A percentile compares a stretch with the other conserved stretches of the same genome.
phyloP scores from a whole-genome alignment of 2,113 vertebrate species.

The Ranitomeya imitator region DNA sequence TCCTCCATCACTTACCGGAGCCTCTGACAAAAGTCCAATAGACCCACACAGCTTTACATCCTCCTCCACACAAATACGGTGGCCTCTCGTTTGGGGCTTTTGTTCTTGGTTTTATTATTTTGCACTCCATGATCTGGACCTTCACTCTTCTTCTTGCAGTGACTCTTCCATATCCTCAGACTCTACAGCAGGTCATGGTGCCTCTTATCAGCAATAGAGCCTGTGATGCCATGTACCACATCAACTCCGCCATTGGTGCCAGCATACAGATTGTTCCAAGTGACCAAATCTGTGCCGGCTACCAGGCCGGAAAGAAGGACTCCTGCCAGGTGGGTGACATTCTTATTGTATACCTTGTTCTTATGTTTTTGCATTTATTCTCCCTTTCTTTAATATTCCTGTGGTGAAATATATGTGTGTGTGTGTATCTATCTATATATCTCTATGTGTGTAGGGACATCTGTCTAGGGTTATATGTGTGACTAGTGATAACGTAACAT shows the following conservation, averaged over 20 bases:
- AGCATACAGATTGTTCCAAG: slow-evolving; percentile 26
- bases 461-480: no score
- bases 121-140: background rate
- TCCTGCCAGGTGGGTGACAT: slow-evolving; percentile 58
- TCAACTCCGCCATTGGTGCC: slow-evolving; percentile 43
- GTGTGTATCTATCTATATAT: no score
- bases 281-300: slow-evolving; percentile 66
- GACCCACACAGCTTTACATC: no score
- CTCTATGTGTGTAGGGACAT: no score
- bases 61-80: no score
- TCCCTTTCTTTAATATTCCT: no score
- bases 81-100: background rate
- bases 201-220: slow-evolving; percentile 57
- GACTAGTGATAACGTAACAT: no score
- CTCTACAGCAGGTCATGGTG: slow-evolving; percentile 63
- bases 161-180: background rate
- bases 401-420: no score
- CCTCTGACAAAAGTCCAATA: no score
- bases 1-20: background rate
- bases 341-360: background rate
- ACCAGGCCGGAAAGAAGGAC: slow-evolving; percentile 55
- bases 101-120: background rate
- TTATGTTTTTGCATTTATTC: no score
- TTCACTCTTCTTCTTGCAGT: background rate
- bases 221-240: slow-evolving; percentile 60